Evolutionary conservation across 2,113 vertebrate genomes (phyloP).

Genomic region (Lepus timidus): DNA sequence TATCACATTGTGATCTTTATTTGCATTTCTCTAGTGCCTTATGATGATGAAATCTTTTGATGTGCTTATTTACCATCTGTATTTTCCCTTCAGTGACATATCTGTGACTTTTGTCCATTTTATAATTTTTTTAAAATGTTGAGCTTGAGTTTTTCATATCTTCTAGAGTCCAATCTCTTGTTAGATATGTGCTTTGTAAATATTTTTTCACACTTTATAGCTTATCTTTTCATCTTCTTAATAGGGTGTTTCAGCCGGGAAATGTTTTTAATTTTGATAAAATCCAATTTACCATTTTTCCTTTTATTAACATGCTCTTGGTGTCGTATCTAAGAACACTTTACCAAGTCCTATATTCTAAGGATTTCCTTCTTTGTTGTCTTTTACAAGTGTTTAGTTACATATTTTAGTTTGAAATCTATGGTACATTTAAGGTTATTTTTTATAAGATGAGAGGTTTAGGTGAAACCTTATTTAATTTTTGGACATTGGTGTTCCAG

Average conservation of each 20-base stretch:
- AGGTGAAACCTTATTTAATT: not conserved
- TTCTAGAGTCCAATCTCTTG: not conserved
- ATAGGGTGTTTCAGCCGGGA: not conserved
- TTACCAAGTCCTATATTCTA: not conserved
- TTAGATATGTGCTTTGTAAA: not conserved
- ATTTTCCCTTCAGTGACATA: not conserved
- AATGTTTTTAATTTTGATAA: not conserved
- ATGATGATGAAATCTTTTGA: not conserved
- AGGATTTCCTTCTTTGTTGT: not conserved
- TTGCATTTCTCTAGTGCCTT: not conserved
- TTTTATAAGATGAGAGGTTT: not conserved
- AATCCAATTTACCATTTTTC: not conserved
- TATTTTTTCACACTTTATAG: not conserved
- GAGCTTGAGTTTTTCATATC: not conserved
- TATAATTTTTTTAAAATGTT: not conserved
- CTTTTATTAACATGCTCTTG: not conserved
- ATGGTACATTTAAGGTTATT: not conserved
- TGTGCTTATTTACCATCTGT: not conserved
- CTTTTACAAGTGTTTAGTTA: not conserved
- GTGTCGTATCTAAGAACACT: not conserved
- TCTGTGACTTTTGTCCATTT: not conserved
- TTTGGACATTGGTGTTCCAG: not conserved
- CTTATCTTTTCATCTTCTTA: not conserved
- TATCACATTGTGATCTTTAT: not conserved
- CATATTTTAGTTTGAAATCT: conserved; percentile 41